Base-by-base conservation (phyloP, 2,113 vertebrate genomes). In the Stictonetta naevosa region DNA sequence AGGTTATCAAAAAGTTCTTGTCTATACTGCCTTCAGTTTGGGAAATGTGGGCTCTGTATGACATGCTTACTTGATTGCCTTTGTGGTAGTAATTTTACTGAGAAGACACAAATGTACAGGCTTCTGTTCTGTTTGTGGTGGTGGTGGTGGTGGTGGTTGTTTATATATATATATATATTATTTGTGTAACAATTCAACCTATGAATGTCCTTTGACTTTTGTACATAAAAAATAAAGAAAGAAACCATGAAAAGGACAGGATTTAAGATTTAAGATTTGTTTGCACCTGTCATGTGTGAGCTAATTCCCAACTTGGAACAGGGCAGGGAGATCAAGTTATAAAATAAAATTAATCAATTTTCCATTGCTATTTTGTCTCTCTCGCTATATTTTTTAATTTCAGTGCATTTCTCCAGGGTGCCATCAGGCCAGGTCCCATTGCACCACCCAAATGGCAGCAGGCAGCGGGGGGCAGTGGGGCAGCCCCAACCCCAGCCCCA, bases 401-500 rank as follows among this genome's bases (percentile, higher is more conserved):
- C 11, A 77, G 18, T 33, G 29, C 15, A 42, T 62, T 90, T 91
- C 25, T 68, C 36, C n/a, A 63, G 12, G 5, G 22, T 1, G 1
- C 15, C 69, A 36, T 15, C 46, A 78, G 28, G 31, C 23, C 64
- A 59, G 21, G 52, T 13, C 6, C 15, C 1, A 0, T 62, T 52
- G 7, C 4, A 77, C 1, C 22, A 36, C 2, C 8, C 18, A 10
- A 40, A 3, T 31, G 59, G n/a, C 26, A 6, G 5, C 28, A 69
- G 19, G 22, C 38, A 46, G 34, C 2, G 0, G 23, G 6, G 6
- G 31, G 10, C 26, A n/a, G 6, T 0, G 0, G 36, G 28, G 7
- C 15, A 31, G 50, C 15, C 11, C 28, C 33, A 59, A 23, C 8
- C 21, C 44, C 1, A 1, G 2, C 22, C 42, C 16, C 0, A 2